Base-by-base conservation (phyloP, 2,113 vertebrate genomes). In the Stegostoma tigrinum region DNA sequence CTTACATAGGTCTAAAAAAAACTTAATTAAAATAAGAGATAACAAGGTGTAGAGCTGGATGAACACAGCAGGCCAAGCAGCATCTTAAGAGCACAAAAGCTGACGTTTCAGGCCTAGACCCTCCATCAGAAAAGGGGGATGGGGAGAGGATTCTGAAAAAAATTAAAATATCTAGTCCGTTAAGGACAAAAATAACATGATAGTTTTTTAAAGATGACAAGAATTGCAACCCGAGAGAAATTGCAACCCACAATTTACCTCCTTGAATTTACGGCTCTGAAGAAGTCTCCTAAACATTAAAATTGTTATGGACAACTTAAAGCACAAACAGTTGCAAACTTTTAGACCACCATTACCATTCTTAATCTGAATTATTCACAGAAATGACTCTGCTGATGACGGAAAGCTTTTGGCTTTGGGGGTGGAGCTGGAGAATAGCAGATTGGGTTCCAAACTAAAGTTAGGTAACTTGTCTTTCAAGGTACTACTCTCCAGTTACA, bases 81-180 rank as follows among this genome's bases (percentile, higher is more conserved):
- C n/a, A n/a, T n/a, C n/a, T n/a, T n/a, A n/a, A n/a, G n/a, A n/a
- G n/a, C n/a, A n/a, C n/a, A n/a, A n/a, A n/a, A n/a, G n/a, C n/a
- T n/a, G n/a, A n/a, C n/a, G n/a, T n/a, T n/a, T n/a, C n/a, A n/a
- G n/a, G n/a, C n/a, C n/a, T n/a, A n/a, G n/a, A n/a, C n/a, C n/a
- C n/a, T n/a, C n/a, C n/a, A n/a, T n/a, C n/a, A n/a, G n/a, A n/a
- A n/a, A n/a, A n/a, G n/a, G n/a, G n/a, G n/a, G n/a, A n/a, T n/a
- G n/a, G n/a, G n/a, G n/a, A n/a, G n/a, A n/a, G n/a, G n/a, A n/a
- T n/a, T n/a, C n/a, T n/a, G n/a, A n/a, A n/a, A n/a, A n/a, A n/a
- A 97, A 97, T 97, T 96, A 97, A 95, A 97, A 97, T 70, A 70
- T 97, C 97, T 90, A 97, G 97, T 97, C 97, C 97, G 97, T 98